A percentile compares a stretch with the other conserved stretches of the same genome.
Conservation (phyloP, 2,888 invertebrate species). For the Hydroisotoma schaefferi region DNA sequence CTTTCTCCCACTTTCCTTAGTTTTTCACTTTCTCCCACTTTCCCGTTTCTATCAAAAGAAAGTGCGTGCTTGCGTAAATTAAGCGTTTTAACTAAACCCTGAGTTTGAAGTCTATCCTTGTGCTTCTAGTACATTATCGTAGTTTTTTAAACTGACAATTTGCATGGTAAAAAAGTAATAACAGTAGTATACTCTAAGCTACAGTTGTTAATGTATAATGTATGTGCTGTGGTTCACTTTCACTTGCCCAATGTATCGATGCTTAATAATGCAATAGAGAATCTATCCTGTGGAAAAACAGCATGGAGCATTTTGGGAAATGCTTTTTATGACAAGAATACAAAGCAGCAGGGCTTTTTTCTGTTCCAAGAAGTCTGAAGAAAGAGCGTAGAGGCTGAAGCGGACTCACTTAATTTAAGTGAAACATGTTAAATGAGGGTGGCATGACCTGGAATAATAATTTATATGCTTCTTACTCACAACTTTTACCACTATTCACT, state of each 20-base stretch:
- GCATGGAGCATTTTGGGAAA: neutral
- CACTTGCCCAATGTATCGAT: neutral
- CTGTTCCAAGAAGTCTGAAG: too few relatives aligned
- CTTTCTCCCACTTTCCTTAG: too few relatives aligned
- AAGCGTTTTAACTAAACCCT: neutral
- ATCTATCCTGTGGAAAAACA: neutral
- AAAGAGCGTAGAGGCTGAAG: too few relatives aligned
- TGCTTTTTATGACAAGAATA: constrained; percentile 13
- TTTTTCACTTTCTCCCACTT: neutral
- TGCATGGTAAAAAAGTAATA: too few relatives aligned
- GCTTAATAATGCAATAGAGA: neutral
- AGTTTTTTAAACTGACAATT: too few relatives aligned
- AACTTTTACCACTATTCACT: too few relatives aligned
- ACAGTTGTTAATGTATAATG: too few relatives aligned
- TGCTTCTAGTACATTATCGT: neutral
- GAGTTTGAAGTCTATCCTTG: too few relatives aligned
- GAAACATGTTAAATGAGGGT: constrained; percentile 10
- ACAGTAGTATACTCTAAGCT: too few relatives aligned
- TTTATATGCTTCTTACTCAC: too few relatives aligned
- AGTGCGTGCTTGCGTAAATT: too few relatives aligned
- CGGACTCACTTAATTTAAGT: neutral
- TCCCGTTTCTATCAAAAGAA: neutral
- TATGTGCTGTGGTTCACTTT: too few relatives aligned
- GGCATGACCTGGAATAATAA: constrained; percentile 20
- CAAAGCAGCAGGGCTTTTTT: constrained; percentile 8